Evolutionary conservation across 1,140 invertebrate genomes (phyloP).

Genomic region (Leptinotarsa texana): DNA sequence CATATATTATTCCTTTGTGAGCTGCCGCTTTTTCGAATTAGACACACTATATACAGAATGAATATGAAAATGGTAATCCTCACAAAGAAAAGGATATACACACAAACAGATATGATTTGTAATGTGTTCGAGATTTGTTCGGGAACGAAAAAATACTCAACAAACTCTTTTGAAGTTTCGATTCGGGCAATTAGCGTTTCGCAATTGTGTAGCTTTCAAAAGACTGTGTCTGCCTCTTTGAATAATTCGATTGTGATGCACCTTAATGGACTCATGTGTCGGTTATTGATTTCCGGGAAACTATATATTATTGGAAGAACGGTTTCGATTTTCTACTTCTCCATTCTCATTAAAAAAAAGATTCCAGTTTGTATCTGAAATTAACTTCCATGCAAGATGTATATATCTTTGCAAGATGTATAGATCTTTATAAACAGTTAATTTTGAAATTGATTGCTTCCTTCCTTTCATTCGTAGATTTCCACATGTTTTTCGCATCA

Average conservation of each 20-base stretch:
- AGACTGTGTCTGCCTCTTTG: conserved; percentile 6
- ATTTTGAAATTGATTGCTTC: too few species aligned
- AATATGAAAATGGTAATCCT: conserved; percentile 40
- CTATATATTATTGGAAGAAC: too few species aligned
- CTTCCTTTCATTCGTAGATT: too few species aligned
- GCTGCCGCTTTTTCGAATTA: conserved; percentile 41
- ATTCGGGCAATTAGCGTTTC: conserved; percentile 18
- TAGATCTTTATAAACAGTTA: too few species aligned
- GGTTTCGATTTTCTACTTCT: too few species aligned
- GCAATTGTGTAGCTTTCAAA: conserved; percentile 18
- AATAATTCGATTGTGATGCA: background rate
- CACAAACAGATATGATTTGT: conserved; percentile 45
- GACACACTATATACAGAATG: conserved; percentile 41
- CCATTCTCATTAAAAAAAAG: too few species aligned
- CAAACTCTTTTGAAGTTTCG: conserved; percentile 8
- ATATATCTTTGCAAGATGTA: too few species aligned
- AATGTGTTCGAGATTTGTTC: conserved; percentile 27
- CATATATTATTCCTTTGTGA: conserved; percentile 44
- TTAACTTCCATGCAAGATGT: too few species aligned
- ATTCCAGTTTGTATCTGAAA: too few species aligned
- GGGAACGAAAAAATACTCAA: conserved; percentile 17
- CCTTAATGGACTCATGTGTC: background rate
- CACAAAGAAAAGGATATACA: conserved; percentile 39
- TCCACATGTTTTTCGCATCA: too few species aligned
- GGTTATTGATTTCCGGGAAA: too few species aligned